phyloP scores from a whole-genome alignment of 2,888 invertebrate genomes.

The Yponomeuta malinellus region DNA sequence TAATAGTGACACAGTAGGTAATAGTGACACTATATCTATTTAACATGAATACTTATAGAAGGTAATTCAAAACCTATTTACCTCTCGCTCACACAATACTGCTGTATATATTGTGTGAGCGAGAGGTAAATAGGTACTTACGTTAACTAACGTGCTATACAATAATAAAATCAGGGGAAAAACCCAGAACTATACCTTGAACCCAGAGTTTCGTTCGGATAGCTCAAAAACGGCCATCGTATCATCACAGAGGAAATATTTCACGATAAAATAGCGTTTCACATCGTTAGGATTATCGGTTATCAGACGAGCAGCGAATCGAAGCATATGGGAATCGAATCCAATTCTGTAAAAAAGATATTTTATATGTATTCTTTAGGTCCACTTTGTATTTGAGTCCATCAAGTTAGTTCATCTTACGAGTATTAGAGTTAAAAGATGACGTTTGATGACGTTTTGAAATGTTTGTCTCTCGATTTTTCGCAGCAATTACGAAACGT shows the following conservation, averaged over 20 bases:
- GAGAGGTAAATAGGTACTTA: no score
- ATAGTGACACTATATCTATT: no score
- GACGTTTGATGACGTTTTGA: no score
- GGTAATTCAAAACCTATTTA: no score
- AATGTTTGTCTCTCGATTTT: no score
- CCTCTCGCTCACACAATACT: no score
- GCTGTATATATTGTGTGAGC: no score
- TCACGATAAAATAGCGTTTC: constrained; percentile 85
- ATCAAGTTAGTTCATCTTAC: no score
- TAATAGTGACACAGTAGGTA: no score
- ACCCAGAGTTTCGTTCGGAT: constrained; percentile 83
- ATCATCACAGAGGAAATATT: constrained; percentile 88
- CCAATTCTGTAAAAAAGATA: constrained; percentile 71
- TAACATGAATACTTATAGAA: no score
- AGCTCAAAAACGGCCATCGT: constrained; percentile 89
- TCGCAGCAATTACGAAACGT: no score
- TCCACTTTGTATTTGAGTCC: not conserved
- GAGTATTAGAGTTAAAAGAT: not conserved
- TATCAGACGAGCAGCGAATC: constrained; percentile 86
- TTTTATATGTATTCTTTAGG: constrained; percentile 12
- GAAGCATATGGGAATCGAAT: constrained; percentile 83
- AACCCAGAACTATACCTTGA: constrained; percentile 35
- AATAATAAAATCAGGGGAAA: constrained; percentile 3
- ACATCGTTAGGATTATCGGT: constrained; percentile 80
- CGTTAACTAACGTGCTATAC: no score